phyloP scores from a whole-genome alignment of 2,797 vertebrate species.

The Chaetophractus vellerosus region DNA sequence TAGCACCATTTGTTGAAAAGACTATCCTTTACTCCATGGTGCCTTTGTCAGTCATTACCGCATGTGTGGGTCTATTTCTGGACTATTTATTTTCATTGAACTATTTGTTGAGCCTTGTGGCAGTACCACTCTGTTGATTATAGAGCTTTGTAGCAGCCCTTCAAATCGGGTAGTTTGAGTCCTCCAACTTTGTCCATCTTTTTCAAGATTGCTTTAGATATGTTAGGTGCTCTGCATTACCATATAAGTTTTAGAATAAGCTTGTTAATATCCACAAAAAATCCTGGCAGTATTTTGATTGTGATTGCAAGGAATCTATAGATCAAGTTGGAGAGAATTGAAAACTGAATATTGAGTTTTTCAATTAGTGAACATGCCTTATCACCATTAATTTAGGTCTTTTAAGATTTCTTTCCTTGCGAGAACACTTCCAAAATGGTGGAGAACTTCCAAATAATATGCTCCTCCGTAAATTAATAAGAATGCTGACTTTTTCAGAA shows the following conservation, averaged over 20 bases:
- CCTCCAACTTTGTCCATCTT: not conserved
- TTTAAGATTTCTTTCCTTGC: not conserved
- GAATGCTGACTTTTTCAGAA: not conserved
- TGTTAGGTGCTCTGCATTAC: slow-evolving; percentile 23
- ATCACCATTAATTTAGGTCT: not conserved
- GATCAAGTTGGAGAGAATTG: not conserved
- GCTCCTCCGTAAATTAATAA: not conserved
- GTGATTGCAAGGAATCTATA: not conserved
- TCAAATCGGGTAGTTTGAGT: not conserved
- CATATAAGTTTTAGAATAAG: not conserved
- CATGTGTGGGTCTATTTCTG: not conserved
- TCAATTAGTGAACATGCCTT: not conserved
- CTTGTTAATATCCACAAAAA: not conserved
- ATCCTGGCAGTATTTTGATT: not conserved
- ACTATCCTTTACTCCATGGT: not conserved
- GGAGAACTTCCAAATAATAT: not conserved
- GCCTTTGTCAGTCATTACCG: not conserved
- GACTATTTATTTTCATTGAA: not conserved
- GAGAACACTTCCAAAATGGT: not conserved
- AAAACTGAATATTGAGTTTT: not conserved
- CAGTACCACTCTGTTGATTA: not conserved
- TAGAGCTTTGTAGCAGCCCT: not conserved
- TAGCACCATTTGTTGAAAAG: not conserved
- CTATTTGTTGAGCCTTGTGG: not conserved
- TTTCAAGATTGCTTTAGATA: not conserved